Evolutionary conservation across 2,888 invertebrate species (phyloP), one percentile per base, ranked within the genome.

Genomic region (Pocota personata): DNA sequence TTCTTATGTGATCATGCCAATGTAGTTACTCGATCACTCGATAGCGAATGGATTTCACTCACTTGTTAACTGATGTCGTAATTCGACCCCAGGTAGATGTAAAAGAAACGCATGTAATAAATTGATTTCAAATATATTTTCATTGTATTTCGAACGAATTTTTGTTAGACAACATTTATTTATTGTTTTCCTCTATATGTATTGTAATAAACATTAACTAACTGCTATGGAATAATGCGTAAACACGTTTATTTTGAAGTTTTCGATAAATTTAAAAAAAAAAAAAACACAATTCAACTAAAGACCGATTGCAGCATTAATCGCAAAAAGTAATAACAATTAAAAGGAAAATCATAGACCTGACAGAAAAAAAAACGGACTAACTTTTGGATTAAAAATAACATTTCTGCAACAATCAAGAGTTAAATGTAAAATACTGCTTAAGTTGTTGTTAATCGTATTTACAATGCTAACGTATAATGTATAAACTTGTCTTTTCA

Each of bases 171-270:
- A 82, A 78, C 64, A 78, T 62, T 71, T 52, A 69, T 58, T 80
- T 73, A 69, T 75, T 71, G 37, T 37, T 69, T 66, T 58, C 58
- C 24, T 21, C 62, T 83, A 37, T 8, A 48, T 76, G 24, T 37
- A 57, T 55, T 83, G 58, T 55, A 35, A 35, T 66, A 71, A 80
- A 75, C 84, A 80, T 75, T 66, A 43, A 79, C 69, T 84, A 79
- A 69, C 80, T 76, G 40, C 80, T 84, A 84, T 80, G 80, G 84
- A 84, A 84, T 80, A n/a, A 84, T 80, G 40, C 62, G 62, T 46
- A 75, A 79, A 83, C 67, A 64, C 40, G 52, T 73, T 83, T 60
- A 64, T 64, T 78, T 62, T 24, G 2, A 24, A 24, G 24, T 24
- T 24, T 57, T 78, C n/a, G 64, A 64, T 55, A 46, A 24, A 75